These are phyloP conservation scores for Myiopsitta monachus DNA, from an alignment of 2,113 vertebrate genomes.

Conservation along the genomic window DNA sequence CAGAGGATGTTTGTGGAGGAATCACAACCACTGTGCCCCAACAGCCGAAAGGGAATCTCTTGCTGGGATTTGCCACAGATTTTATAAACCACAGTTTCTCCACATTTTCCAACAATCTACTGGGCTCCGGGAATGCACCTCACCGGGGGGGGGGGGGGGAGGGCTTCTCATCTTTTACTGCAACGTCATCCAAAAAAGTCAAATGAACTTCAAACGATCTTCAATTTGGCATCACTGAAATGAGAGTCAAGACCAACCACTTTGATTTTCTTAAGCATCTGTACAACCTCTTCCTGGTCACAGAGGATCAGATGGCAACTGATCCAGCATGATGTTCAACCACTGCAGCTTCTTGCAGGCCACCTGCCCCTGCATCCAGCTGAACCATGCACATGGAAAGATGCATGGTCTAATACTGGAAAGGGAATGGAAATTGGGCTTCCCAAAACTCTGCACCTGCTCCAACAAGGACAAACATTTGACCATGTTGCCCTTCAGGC, in stretches of 20 bases:
- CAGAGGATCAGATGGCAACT: background rate
- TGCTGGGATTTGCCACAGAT: background rate
- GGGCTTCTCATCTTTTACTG: background rate
- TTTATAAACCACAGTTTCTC: background rate
- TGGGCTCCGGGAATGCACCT: background rate
- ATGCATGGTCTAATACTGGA: accelerated
- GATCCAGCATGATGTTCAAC: background rate
- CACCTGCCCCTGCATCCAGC: background rate
- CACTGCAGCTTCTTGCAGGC: background rate
- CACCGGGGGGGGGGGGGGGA: no score
- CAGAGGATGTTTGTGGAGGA: background rate
- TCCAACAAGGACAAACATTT: background rate
- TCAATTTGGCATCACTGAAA: background rate
- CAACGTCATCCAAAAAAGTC: background rate
- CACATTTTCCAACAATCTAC: background rate
- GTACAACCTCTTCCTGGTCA: background rate
- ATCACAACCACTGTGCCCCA: background rate
- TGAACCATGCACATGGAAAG: background rate
- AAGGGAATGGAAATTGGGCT: background rate
- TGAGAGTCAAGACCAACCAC: background rate
- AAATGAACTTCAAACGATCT: background rate
- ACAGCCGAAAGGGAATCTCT: background rate
- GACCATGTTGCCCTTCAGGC: background rate
- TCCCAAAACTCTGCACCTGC: background rate
- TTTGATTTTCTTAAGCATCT: accelerated